Conservation (phyloP, 1,140 invertebrate genomes). For the Heterodera schachtii region DNA sequence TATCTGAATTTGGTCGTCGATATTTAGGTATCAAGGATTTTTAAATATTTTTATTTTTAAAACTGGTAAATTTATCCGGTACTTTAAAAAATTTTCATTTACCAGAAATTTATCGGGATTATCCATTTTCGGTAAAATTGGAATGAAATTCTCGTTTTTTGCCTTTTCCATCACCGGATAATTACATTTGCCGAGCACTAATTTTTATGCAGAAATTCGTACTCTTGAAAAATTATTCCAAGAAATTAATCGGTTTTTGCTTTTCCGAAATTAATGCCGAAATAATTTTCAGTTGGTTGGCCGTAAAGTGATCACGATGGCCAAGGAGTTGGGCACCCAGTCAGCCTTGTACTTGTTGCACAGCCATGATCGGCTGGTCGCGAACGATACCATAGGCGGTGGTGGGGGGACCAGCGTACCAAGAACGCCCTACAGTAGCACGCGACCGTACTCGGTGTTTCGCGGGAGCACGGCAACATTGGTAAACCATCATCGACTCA, state of each 20-base stretch:
- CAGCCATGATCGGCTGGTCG: conserved; percentile 47
- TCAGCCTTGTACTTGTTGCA: conserved; percentile 50
- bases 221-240: background rate
- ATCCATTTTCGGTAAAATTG: too few relatives aligned
- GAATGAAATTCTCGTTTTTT: too few relatives aligned
- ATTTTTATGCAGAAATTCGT: too few relatives aligned
- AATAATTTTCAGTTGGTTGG: conserved; percentile 42
- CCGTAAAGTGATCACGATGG: conserved; percentile 53
- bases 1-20: too few relatives aligned
- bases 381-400: conserved; percentile 44
- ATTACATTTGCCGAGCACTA: too few relatives aligned
- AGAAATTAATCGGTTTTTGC: conserved; percentile 8
- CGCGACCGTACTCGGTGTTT: conserved; percentile 20
- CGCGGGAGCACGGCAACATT: conserved; percentile 9
- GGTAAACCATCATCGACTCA: background rate
- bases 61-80: too few relatives aligned
- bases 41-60: too few relatives aligned
- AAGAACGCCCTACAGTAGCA: conserved; percentile 12
- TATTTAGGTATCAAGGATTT: too few relatives aligned
- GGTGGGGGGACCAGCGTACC: conserved; percentile 27
- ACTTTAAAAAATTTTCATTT: too few relatives aligned
- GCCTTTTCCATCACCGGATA: too few relatives aligned
- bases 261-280: too few relatives aligned
- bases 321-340: conserved; percentile 45
- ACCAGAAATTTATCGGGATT: too few relatives aligned